These are phyloP conservation scores for Anhinga anhinga DNA, from an alignment of 2,113 vertebrate species.

Conservation along the genomic window DNA sequence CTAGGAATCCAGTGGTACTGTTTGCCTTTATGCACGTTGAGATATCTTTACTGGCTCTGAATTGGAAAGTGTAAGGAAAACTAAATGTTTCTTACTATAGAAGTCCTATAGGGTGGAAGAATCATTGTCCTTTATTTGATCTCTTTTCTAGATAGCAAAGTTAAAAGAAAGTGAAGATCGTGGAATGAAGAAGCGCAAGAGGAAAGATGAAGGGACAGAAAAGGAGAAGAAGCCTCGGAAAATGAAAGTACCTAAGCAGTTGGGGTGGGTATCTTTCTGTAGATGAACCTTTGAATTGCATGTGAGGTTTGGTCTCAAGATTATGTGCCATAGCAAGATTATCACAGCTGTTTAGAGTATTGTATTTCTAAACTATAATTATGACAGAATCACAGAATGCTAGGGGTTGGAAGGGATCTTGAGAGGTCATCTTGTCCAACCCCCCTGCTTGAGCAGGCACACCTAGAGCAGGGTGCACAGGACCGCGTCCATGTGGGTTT, in stretches of 20 bases:
- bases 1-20: not conserved
- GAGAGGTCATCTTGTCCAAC: too few species aligned
- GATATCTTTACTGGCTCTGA: not conserved
- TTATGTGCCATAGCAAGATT: not conserved
- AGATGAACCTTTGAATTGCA: not conserved
- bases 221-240: constrained; percentile 94
- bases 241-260: constrained; percentile 86
- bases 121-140: not conserved
- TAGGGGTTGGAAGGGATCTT: too few species aligned
- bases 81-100: not conserved
- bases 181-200: constrained; percentile 89
- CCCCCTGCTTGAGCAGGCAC: too few species aligned
- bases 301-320: not conserved
- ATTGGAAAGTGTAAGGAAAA: not conserved
- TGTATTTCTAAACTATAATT: not conserved
- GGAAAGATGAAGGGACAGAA: constrained; percentile 88
- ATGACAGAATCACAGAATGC: too few species aligned
- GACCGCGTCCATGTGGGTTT: too few species aligned
- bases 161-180: constrained; percentile 90
- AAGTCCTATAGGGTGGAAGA: not conserved
- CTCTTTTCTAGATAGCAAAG: constrained; percentile 75
- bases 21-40: not conserved
- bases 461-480: too few species aligned
- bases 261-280: constrained; percentile 78
- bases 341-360: not conserved